These are phyloP conservation scores for Drosophila cognata DNA, from an alignment of 2,888 invertebrate genomes.

Conservation along the genomic window DNA sequence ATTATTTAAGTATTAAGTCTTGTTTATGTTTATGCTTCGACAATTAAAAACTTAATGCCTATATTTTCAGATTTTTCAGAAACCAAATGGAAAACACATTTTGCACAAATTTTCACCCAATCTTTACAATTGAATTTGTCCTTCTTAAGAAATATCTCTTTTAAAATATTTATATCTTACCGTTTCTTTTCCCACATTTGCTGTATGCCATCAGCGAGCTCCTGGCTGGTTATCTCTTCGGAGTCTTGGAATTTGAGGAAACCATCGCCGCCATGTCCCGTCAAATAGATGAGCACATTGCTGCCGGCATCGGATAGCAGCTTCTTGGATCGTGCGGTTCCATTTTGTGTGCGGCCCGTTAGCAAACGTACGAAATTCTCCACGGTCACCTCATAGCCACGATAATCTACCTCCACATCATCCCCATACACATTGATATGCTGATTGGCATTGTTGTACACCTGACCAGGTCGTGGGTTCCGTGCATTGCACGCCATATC, in stretches of 20 bases:
- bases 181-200: constrained; percentile 99
- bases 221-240: constrained; percentile 99
- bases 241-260: constrained; percentile 99
- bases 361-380: constrained; percentile 98
- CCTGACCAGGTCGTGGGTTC: constrained; percentile 98
- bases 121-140: background rate
- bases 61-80: background rate
- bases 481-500: constrained; percentile 99
- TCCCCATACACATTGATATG: constrained; percentile 99
- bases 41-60: background rate
- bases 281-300: constrained; percentile 98
- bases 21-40: background rate
- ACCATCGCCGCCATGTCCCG: constrained; percentile 98
- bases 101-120: background rate
- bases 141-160: background rate
- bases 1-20: background rate
- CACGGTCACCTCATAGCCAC: constrained; percentile 98
- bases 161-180: constrained; percentile 83
- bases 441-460: constrained; percentile 99
- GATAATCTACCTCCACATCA: constrained; percentile 99
- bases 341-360: constrained; percentile 96
- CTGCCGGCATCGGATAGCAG: constrained; percentile 98
- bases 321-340: constrained; percentile 97
- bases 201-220: constrained; percentile 98
- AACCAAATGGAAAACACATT: background rate